These are phyloP conservation scores for Gastrophryne carolinensis DNA, from an alignment of 2,797 vertebrate species.

Conservation along the genomic window DNA sequence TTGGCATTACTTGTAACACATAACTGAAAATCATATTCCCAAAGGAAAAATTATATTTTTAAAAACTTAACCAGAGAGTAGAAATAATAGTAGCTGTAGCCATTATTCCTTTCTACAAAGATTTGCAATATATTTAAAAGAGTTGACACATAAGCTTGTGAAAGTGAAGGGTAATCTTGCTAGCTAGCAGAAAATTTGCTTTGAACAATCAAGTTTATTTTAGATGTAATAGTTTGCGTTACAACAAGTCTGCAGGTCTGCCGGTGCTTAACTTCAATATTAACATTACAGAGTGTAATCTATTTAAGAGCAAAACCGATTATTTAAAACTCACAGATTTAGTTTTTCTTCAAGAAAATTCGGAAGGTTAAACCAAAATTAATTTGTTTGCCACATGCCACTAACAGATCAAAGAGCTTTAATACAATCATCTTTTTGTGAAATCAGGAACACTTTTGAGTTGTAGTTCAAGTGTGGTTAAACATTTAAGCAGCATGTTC, in stretches of 20 bases:
- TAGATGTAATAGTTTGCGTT: conserved; percentile 27
- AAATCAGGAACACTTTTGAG: too few relatives aligned
- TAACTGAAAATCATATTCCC: conserved; percentile 41
- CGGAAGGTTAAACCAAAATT: too few relatives aligned
- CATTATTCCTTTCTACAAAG: conserved; percentile 21
- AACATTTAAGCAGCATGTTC: too few relatives aligned
- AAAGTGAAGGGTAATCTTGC: conserved; percentile 23
- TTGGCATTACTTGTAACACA: conserved; percentile 40
- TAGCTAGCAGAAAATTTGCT: conserved; percentile 33
- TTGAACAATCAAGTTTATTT: conserved; percentile 22
- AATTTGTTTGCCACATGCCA: too few relatives aligned
- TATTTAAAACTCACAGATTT: too few relatives aligned
- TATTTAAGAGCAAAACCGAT: too few relatives aligned
- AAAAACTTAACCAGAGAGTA: conserved; percentile 26
- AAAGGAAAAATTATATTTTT: conserved; percentile 32
- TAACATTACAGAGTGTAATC: too few relatives aligned
- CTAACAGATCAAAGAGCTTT: too few relatives aligned
- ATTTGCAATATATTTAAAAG: conserved; percentile 38
- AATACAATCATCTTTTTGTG: too few relatives aligned
- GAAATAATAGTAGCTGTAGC: conserved; percentile 7
- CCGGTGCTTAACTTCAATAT: too few relatives aligned
- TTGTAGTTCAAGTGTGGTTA: too few relatives aligned
- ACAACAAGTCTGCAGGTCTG: conserved; percentile 13
- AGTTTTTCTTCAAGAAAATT: too few relatives aligned
- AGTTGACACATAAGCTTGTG: conserved; percentile 34